phyloP scores from a whole-genome alignment of 2,888 invertebrate genomes.

The Nymphalis urticae region DNA sequence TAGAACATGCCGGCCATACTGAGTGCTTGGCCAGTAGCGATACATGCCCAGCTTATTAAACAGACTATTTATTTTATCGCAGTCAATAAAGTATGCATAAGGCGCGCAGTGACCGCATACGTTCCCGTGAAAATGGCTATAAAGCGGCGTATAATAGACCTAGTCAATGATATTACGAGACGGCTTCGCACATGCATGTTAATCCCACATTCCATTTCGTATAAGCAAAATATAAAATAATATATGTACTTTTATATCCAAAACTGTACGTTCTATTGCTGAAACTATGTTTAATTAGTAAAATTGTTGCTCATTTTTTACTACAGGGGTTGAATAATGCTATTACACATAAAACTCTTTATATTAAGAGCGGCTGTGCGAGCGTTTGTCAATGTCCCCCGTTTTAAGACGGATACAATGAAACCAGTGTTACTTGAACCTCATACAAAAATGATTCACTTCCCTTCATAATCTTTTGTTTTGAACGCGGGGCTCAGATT shows the following conservation, averaged over 20 bases:
- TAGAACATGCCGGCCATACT: conserved; percentile 79
- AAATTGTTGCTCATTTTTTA: conserved; percentile 12
- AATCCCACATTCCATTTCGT: conserved; percentile 25
- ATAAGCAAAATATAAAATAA: not conserved
- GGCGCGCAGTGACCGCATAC: conserved; percentile 56
- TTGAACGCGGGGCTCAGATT: conserved; percentile 43
- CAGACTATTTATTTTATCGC: conserved; percentile 75
- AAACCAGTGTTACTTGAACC: conserved; percentile 49
- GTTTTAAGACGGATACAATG: conserved; percentile 58
- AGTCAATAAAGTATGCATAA: conserved; percentile 70
- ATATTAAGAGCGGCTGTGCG: conserved; percentile 20
- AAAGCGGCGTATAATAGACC: conserved; percentile 45
- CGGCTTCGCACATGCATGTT: conserved; percentile 19
- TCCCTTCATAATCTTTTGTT: conserved; percentile 18
- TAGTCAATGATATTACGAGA: conserved; percentile 39
- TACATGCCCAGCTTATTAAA: conserved; percentile 75
- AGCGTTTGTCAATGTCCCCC: conserved; percentile 61
- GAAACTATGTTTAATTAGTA: not conserved
- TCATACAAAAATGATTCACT: conserved; percentile 15
- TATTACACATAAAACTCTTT: conserved; percentile 33
- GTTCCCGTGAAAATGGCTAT: conserved; percentile 53
- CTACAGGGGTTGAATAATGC: conserved; percentile 11
- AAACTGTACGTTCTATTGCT: not conserved
- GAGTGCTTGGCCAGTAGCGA: conserved; percentile 69
- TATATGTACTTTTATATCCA: not conserved